Conservation (phyloP, 2,113 vertebrate genomes). For the Asarcornis scutulata region DNA sequence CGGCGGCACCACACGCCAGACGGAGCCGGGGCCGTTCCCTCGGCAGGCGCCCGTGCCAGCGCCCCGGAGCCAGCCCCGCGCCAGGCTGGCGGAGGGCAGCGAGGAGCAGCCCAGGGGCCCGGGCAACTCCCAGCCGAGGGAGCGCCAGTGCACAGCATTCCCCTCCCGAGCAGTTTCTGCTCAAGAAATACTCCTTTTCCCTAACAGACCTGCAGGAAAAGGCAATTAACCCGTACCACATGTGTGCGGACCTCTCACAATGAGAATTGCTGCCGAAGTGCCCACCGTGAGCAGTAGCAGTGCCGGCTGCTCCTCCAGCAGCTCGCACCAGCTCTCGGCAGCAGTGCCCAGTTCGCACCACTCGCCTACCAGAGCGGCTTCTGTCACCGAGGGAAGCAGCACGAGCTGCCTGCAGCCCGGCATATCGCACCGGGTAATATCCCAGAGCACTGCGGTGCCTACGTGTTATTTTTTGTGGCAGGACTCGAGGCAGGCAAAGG, state of each 20-base stretch:
- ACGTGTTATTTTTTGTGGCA: fast-evolving
- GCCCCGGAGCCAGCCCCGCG: background rate
- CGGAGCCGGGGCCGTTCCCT: background rate
- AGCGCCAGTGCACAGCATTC: fast-evolving
- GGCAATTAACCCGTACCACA: background rate
- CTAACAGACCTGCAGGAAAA: background rate
- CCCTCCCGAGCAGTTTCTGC: background rate
- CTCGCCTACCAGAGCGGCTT: background rate
- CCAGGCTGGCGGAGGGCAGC: background rate
- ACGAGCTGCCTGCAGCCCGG: fast-evolving
- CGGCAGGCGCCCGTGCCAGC: fast-evolving
- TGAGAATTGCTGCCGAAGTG: background rate
- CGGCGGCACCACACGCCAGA: too few relatives aligned
- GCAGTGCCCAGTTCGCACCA: background rate
- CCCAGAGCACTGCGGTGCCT: background rate
- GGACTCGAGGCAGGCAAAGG: fast-evolving
- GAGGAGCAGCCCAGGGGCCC: background rate
- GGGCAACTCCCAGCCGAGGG: background rate
- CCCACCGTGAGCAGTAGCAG: background rate
- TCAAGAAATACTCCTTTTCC: too few relatives aligned
- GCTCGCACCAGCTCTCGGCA: fast-evolving
- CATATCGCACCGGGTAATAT: fast-evolving
- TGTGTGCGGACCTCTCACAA: background rate
- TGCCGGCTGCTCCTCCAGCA: background rate
- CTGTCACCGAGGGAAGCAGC: background rate